These are phyloP conservation scores for Eupeodes corollae DNA, from an alignment of 1,140 invertebrate genomes.

Conservation along the genomic window DNA sequence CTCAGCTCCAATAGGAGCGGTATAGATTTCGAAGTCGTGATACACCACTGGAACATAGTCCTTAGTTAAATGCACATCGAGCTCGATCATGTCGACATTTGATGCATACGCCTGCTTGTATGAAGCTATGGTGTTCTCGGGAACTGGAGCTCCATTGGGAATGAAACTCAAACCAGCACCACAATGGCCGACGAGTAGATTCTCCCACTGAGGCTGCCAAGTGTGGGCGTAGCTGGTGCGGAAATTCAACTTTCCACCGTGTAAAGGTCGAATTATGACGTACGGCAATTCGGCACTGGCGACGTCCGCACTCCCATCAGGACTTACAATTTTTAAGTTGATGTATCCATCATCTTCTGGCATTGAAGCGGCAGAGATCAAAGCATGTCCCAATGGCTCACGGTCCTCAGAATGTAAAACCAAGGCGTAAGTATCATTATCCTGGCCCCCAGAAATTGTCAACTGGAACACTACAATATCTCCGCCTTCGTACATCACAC, in stretches of 20 bases:
- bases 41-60: conserved; percentile 87
- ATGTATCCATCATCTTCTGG: conserved; percentile 54
- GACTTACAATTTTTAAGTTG: conserved; percentile 60
- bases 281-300: conserved; percentile 54
- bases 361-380: conserved; percentile 39
- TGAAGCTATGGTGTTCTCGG: conserved; percentile 88
- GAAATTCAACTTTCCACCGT: conserved; percentile 58
- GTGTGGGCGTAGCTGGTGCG: conserved; percentile 66
- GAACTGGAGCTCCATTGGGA: conserved; percentile 43
- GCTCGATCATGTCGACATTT: conserved; percentile 88
- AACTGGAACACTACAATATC: conserved; percentile 20
- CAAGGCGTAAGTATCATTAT: conserved; percentile 13
- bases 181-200: conserved; percentile 81
- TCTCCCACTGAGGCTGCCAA: conserved; percentile 72
- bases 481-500: conserved; percentile 15
- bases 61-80: conserved; percentile 90
- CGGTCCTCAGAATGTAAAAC: conserved; percentile 8
- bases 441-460: conserved; percentile 12
- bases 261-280: conserved; percentile 56
- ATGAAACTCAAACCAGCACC: conserved; percentile 59
- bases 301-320: conserved; percentile 37
- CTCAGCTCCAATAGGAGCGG: conserved; percentile 52
- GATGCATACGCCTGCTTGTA: conserved; percentile 69
- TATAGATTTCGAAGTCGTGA: conserved; percentile 87
- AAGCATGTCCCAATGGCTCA: conserved; percentile 65